Evolutionary conservation across 2,797 vertebrate genomes (phyloP).

Genomic region (Enteromius radiatus): DNA sequence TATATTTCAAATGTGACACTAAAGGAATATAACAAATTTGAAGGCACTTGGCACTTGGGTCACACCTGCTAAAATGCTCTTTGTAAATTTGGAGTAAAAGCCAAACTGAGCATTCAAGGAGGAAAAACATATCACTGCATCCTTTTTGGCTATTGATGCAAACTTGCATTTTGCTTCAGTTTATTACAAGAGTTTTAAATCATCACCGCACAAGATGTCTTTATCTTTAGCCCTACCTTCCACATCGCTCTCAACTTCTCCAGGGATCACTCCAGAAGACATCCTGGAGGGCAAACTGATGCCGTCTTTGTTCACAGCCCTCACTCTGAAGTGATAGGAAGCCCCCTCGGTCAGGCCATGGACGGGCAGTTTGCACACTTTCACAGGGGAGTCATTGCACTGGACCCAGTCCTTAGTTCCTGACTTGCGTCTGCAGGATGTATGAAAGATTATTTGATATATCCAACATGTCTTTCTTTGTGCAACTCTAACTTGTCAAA

Average conservation of each 20-base stretch:
- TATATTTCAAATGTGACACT: background rate
- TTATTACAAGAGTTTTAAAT: background rate
- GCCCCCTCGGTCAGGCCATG: conserved; percentile 84
- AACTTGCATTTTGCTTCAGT: background rate
- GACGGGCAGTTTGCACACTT: conserved; percentile 91
- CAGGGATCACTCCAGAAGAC: conserved; percentile 85
- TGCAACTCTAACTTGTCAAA: background rate
- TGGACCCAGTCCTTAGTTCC: conserved; percentile 90
- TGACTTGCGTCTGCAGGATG: conserved; percentile 82
- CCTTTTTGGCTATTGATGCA: background rate
- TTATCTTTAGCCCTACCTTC: conserved; percentile 80
- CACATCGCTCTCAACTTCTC: conserved; percentile 85
- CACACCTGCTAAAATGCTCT: background rate
- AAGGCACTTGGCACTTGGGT: background rate
- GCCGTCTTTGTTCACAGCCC: conserved; percentile 90
- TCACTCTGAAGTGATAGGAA: conserved; percentile 89
- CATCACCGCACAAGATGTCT: background rate
- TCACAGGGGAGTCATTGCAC: conserved; percentile 91
- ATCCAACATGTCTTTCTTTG: background rate
- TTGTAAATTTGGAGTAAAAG: background rate
- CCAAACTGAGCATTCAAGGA: background rate
- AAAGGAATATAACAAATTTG: background rate
- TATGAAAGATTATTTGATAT: background rate
- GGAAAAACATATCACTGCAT: background rate
- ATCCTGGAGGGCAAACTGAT: conserved; percentile 88